phyloP scores from a whole-genome alignment of 2,797 vertebrate species.

The Phoebastria nigripes region DNA sequence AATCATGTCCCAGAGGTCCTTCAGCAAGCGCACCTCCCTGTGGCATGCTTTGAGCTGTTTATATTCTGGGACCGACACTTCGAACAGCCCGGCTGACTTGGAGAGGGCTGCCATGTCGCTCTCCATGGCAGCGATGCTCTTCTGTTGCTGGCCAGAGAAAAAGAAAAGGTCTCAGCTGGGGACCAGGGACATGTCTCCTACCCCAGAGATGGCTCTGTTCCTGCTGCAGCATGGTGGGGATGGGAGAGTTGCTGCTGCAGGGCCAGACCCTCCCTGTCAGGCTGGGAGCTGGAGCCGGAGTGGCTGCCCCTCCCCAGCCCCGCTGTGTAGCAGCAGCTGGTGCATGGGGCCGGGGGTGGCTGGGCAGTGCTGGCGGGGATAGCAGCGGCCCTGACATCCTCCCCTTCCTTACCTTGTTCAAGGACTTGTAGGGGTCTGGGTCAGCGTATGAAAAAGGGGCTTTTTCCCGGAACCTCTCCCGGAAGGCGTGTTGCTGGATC shows the following conservation, averaged over 20 bases:
- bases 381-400: neutral
- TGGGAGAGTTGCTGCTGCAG: rapidly evolving
- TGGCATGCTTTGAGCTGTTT: slow-evolving; percentile 69
- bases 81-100: slow-evolving; percentile 67
- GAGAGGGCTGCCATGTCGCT: slow-evolving; percentile 46
- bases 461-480: slow-evolving; percentile 63
- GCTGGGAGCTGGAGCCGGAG: neutral
- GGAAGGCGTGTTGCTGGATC: slow-evolving; percentile 69
- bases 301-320: neutral
- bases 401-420: slow-evolving; percentile 63
- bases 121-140: slow-evolving; percentile 52
- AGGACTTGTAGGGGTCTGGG: slow-evolving; percentile 63
- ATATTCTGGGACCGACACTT: slow-evolving; percentile 67
- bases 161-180: neutral
- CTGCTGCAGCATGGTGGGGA: neutral
- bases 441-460: slow-evolving; percentile 69
- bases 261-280: neutral
- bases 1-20: slow-evolving; percentile 78
- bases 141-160: slow-evolving; percentile 47
- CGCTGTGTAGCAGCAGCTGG: rapidly evolving
- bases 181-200: rapidly evolving
- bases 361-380: rapidly evolving
- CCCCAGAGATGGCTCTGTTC: rapidly evolving
- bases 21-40: slow-evolving; percentile 70
- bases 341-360: rapidly evolving